Conservation (phyloP, 2,888 invertebrate species). For the Drosophila nr. medialis region DNA sequence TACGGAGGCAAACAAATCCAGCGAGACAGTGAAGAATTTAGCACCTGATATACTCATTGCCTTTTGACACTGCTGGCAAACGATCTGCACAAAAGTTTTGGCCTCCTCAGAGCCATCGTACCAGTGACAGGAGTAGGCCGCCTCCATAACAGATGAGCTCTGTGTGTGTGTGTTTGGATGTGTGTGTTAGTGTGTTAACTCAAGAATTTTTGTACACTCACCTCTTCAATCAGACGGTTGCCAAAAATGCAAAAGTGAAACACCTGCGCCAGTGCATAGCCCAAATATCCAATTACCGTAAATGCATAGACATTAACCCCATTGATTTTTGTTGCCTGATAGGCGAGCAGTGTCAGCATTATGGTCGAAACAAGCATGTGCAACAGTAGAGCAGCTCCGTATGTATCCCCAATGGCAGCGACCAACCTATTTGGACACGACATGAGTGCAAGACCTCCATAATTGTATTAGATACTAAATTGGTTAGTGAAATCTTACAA, state of each 20-base stretch:
- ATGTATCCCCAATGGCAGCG: conserved; percentile 92
- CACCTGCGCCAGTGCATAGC: conserved; percentile 93
- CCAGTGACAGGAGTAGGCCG: conserved; percentile 95
- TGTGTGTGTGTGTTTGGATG: conserved; percentile 81
- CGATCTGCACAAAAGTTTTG: conserved; percentile 95
- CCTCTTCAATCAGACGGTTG: conserved; percentile 94
- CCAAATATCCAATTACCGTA: conserved; percentile 91
- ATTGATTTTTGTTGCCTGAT: conserved; percentile 94
- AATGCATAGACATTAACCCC: conserved; percentile 92
- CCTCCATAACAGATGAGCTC: conserved; percentile 96
- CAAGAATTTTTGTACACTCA: conserved; percentile 75
- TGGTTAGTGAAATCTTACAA: conserved; percentile 36
- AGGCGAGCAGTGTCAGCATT: conserved; percentile 92
- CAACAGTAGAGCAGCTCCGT: conserved; percentile 92
- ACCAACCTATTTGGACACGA: conserved; percentile 87
- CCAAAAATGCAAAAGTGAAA: conserved; percentile 95
- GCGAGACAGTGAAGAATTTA: conserved; percentile 94
- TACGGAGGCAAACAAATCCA: conserved; percentile 95
- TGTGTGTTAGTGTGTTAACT: not conserved
- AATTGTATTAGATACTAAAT: conserved; percentile 29
- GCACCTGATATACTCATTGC: conserved; percentile 95
- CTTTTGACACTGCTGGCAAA: conserved; percentile 95
- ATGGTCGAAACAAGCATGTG: conserved; percentile 95
- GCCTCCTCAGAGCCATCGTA: conserved; percentile 96
- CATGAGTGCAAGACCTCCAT: not conserved